Evolutionary conservation across 64 coral and sea anemone species (phyloP), one percentile per base, ranked within the genome.

Genomic region (Montipora efflorescens): DNA sequence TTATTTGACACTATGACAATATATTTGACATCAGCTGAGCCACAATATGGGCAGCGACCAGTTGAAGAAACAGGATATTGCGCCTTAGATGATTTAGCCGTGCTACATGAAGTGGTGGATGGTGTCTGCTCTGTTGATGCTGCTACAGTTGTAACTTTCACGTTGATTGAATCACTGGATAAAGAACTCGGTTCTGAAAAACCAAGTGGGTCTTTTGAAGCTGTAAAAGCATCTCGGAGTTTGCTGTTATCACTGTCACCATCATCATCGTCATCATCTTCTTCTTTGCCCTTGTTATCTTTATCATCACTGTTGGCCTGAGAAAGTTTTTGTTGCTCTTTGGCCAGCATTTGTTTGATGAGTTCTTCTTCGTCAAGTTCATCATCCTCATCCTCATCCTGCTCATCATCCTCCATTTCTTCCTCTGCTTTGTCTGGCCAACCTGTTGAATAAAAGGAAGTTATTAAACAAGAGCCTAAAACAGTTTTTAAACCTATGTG

Each of bases 261-360:
- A 20, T 91, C 47, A 43, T 77, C 67, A 72, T 74, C n/a, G 4
- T 49, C 36, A 47, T 58, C 36, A 14, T 81, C 14, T 11, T 48
- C 14, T 11, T 48, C 76, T 12, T 78, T 57, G 19, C 48, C 53
- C 0, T n/a, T 48, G 18, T 57, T 47, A 16, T 70, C 15, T 36
- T 85, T 76, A 64, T 83, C 43, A 43, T 81, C 77, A 58, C 13
- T 43, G 78, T 73, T 36, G 47, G 87, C 89, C 48, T 59, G 83
- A 14, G 66, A 75, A 15, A 87, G 58, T 83, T 99, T 96, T 77
- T 73, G 74, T 80, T 96, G 44, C 58, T 99, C 98, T 94, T 90
- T 96, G 36, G 89, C 98, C 64, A 99, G 82, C 98, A 96, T 99
- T 85, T 96, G 89, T 87, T 93, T 96, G 36, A 99, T 96, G 8